Conservation (phyloP, 2,888 invertebrate genomes). For the Cheilosia scutellata region DNA sequence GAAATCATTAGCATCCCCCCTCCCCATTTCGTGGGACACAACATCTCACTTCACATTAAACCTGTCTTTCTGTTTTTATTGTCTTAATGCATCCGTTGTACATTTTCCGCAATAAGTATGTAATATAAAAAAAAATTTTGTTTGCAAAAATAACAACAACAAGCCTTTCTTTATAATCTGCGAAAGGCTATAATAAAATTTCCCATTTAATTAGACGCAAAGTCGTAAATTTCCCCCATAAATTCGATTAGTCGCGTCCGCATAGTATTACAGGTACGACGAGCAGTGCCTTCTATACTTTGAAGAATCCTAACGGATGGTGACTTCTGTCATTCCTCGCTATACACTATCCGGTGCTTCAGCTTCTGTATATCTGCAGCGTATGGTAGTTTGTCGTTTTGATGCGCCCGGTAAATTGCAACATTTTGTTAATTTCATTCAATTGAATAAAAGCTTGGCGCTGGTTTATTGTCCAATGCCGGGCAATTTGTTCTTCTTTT, state of each 20-base stretch:
- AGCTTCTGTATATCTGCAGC: not conserved
- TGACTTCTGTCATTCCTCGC: constrained; percentile 3
- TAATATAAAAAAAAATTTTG: not conserved
- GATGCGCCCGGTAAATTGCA: constrained; percentile 58
- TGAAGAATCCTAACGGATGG: constrained; percentile 45
- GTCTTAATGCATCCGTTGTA: not conserved
- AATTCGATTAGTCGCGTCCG: constrained; percentile 60
- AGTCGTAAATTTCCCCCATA: constrained; percentile 69
- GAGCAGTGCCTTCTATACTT: constrained; percentile 4
- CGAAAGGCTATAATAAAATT: constrained; percentile 68
- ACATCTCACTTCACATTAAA: not conserved
- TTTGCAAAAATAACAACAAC: constrained; percentile 2
- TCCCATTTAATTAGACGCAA: constrained; percentile 70
- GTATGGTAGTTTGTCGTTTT: constrained; percentile 23
- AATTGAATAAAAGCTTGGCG: constrained; percentile 65
- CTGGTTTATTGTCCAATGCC: constrained; percentile 54
- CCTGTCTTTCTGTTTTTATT: constrained; percentile 12
- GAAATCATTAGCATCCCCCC: not conserved
- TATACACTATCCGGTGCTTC: not conserved
- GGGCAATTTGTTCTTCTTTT: constrained; percentile 69
- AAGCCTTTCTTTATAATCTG: constrained; percentile 58
- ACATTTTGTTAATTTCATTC: constrained; percentile 60
- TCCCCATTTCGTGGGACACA: not conserved
- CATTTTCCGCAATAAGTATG: not conserved
- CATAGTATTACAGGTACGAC: not conserved